Evolutionary conservation across 1,140 invertebrate genomes (phyloP), one percentile per base, ranked within the genome.

Genomic region (Metopolophium dirhodum): DNA sequence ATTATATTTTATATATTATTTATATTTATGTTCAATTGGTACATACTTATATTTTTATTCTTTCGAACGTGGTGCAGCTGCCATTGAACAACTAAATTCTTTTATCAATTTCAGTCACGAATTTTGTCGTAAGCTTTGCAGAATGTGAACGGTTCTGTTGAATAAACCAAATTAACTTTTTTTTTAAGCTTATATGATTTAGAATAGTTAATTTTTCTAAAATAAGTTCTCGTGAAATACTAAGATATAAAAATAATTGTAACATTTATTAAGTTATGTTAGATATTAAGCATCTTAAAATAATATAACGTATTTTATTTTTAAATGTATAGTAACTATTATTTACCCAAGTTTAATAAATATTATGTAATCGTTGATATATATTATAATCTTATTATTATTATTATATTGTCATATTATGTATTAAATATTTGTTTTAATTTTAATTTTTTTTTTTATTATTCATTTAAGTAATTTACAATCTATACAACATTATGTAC

Each of bases 1-100:
- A 88, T 88, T 88, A 88, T 54, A 88, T 51, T 54, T 22, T 49
- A 54, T 88, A 30, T 47, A 87, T 87, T 45, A 77, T 77, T 77
- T n/a, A 77, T 87, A 49, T 88, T 51, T 37, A 22, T n/a, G n/a
- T 54, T 51, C 85, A 87, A 49, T 87, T 45, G 85, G 9, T 47
- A 47, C 26, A 77, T n/a, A 77, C 14, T 77, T 49, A n/a, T 23
- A 87, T 87, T 85, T 41, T 45, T 85, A 41, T 85, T 41, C 37
- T 41, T 45, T 45, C 61, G 30, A 18, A 1, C n/a, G n/a, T 77
- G 61, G 30, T 30, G 30, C 61, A 14, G 6, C 61, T n/a, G 61
- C 30, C 61, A 68, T 68, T 18, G 30, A 18, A 77, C 14, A n/a
- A 35, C n/a, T 85, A 41, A 85, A 41, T 41, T 85, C 37, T 85